Base-by-base conservation (phyloP, 1,140 invertebrate species). In the Bombyx mandarina region DNA sequence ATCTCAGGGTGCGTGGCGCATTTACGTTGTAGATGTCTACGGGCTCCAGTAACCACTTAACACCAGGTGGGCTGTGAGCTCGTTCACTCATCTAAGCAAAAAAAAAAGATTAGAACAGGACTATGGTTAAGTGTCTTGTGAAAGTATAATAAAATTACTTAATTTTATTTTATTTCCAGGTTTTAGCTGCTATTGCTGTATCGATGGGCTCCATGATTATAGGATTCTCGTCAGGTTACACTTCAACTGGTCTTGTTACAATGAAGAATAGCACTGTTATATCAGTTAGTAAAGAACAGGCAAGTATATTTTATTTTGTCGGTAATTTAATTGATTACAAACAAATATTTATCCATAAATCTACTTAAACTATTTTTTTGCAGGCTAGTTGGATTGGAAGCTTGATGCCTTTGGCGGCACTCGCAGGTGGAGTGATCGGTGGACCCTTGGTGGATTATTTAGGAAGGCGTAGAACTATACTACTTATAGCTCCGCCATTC, bases 351-450 rank as follows among this genome's bases (percentile, higher is more conserved):
- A 6, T 47, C 45, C 2, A 3, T 47, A 12, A 10, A 12, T 12
- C 3, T 47, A 35, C 60, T 52, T 61, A 54, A 45, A 45, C 35
- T 61, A 64, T 55, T 56, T 67, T 70, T 73, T 67, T 90, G 46
- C 89, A 97, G 93, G 91, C 89, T 44, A 95, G 95, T 53, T 98
- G 96, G 97, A 94, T 98, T 57, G 96, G 95, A 45, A 95, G 96
- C 54, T 85, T 98, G 8, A 93, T 98, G 92, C 96, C 96, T 0
- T 76, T 98, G 52, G 94, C 94, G 55, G 97, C 95, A 7, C 82
- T 98, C 10, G 79, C 93, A 8, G 97, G 96, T 22, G 96, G 96
- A 7, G 90, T 97, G 1, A 68, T 93, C 5, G 96, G 95, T n/a
- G 97, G 97, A 4, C 93, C 93, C 7, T 86, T 95, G 8, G 95